A percentile compares a stretch with the other conserved stretches of the same genome.
Conservation (phyloP, 1,140 invertebrate species). For the Caerostris extrusa region DNA sequence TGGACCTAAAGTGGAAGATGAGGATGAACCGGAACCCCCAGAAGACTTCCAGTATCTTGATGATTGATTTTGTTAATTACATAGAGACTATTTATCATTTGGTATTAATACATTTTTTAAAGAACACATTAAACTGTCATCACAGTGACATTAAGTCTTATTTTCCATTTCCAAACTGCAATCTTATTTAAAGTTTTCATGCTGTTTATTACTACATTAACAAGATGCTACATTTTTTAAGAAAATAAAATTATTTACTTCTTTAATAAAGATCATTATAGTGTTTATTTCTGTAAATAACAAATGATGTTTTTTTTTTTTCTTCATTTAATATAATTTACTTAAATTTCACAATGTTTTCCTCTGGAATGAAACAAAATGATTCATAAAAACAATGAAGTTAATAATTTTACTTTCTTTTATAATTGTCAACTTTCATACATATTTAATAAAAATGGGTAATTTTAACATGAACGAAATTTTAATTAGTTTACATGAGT, state of each 20-base stretch:
- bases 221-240: neutral
- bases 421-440: too few relatives aligned
- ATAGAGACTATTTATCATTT: slow-evolving; percentile 67
- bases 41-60: slow-evolving; percentile 95
- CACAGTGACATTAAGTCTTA: neutral
- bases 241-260: neutral
- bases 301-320: too few relatives aligned
- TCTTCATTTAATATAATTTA: too few relatives aligned
- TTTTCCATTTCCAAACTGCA: neutral
- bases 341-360: too few relatives aligned
- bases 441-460: too few relatives aligned
- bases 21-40: slow-evolving; percentile 97
- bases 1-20: slow-evolving; percentile 95
- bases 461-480: too few relatives aligned
- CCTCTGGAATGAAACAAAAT: too few relatives aligned
- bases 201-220: neutral
- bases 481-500: too few relatives aligned
- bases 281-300: too few relatives aligned
- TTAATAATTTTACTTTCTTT: too few relatives aligned
- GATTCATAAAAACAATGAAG: too few relatives aligned
- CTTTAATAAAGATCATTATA: neutral
- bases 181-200: neutral
- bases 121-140: slow-evolving; percentile 56
- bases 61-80: slow-evolving; percentile 76
- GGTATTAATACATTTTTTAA: slow-evolving; percentile 59